Conservation (phyloP, 2,797 vertebrate species). For the Hoplostethus atlanticus region DNA sequence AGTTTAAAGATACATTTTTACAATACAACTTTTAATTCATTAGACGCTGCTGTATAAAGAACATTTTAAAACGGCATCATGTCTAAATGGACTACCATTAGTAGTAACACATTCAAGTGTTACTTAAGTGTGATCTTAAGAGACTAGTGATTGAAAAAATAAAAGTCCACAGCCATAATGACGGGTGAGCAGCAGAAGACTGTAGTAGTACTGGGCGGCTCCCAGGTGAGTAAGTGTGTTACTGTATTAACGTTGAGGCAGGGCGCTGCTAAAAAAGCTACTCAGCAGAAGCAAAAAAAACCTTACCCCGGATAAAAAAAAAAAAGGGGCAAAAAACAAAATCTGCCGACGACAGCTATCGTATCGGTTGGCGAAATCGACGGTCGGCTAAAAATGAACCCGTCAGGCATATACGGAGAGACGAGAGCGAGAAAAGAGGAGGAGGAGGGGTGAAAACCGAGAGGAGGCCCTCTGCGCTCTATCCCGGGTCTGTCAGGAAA, state of each 20-base stretch:
- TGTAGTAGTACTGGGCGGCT: constrained; percentile 63
- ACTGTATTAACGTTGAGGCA: constrained; percentile 60
- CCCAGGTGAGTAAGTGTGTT: constrained; percentile 57
- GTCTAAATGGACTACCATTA: too few species aligned
- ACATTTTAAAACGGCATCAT: too few species aligned
- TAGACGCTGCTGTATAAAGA: too few species aligned
- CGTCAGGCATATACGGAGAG: constrained; percentile 42
- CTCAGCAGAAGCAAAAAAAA: constrained; percentile 65
- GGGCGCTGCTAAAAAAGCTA: constrained; percentile 43
- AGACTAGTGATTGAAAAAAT: too few species aligned
- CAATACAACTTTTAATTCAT: too few species aligned
- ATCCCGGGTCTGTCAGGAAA: constrained; percentile 72
- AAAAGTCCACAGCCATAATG: too few species aligned
- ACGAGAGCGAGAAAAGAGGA: not conserved
- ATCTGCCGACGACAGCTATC: constrained; percentile 46
- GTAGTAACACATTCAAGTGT: too few species aligned
- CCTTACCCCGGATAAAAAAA: constrained; percentile 43
- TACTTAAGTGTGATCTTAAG: too few species aligned
- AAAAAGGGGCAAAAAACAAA: constrained; percentile 8
- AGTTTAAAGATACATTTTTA: too few species aligned
- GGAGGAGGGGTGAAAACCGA: constrained; percentile 53
- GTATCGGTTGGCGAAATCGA: constrained; percentile 60
- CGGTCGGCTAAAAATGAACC: constrained; percentile 57
- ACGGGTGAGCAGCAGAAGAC: constrained; percentile 49
- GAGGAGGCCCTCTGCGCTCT: constrained; percentile 45